Evolutionary conservation across 2,888 invertebrate genomes (phyloP), one percentile per base, ranked within the genome.

Genomic region (Erebia aethiops): DNA sequence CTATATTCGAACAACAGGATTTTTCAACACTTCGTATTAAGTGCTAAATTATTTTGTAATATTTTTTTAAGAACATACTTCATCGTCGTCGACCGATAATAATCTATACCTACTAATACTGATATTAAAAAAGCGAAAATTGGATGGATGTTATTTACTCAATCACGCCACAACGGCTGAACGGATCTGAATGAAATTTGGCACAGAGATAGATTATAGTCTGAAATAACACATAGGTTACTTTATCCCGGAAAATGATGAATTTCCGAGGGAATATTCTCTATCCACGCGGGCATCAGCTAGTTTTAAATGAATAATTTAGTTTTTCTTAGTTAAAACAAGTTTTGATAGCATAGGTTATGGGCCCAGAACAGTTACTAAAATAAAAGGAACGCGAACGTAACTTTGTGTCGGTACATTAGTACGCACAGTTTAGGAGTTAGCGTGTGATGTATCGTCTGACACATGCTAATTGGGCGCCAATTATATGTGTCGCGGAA

Each of bases 401-500:
- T 51, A 54, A 26, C 21, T 57, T 21, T 57, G 56, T 57, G 54
- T 54, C 54, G 54, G 54, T 54, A 54, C 54, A 26, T 57, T 57
- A 21, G 21, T 7, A 0, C 11, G 13, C 56, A 5, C 56, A 14
- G 21, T 26, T 57, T 26, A 14, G 56, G 21, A 26, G 56, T 54
- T 54, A 54, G 54, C 54, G 10, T 7, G 54, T 54, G 54, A 60
- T 60, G 62, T 21, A 46, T 62, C 62, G 13, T 46, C 5, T 46
- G 49, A 62, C 46, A 9, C 18, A 13, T 21, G 49, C 46, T 62
- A 62, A 62, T 62, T 49, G 49, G 21, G 8, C 16, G 14, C 62
- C 62, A 62, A 62, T 62, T 62, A 62, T 62, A 62, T 62, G 49
- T 26, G 62, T 49, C 62, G 46, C 46, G 62, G 18, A 10, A 21